Percentiles rank a stretch among this genome's conserved stretches.
Conservation (phyloP, 2,888 invertebrate genomes). For the Heliothis peltigera region DNA sequence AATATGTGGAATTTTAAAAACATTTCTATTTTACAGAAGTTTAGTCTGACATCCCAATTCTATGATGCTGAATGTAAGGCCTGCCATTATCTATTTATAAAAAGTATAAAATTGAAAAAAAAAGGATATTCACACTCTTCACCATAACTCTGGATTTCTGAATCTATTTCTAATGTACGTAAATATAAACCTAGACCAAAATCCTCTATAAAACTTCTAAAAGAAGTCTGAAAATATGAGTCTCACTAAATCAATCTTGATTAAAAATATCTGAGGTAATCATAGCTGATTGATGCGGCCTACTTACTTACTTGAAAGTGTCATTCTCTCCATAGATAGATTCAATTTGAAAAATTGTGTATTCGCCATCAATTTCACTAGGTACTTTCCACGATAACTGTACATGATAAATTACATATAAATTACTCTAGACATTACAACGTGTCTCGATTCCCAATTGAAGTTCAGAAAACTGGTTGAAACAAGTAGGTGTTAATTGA, state of each 20-base stretch:
- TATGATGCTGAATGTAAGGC: too few relatives aligned
- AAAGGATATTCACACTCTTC: too few relatives aligned
- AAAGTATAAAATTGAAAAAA: too few relatives aligned
- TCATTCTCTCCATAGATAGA: neutral
- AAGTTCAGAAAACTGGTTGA: conserved; percentile 53
- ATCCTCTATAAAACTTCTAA: neutral
- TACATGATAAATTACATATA: conserved; percentile 59
- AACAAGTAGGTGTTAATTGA: conserved; percentile 77
- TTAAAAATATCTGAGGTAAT: conserved; percentile 1
- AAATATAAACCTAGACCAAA: neutral
- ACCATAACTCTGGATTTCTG: neutral
- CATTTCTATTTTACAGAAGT: conserved; percentile 1
- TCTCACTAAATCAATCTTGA: neutral
- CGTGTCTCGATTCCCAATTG: conserved; percentile 54
- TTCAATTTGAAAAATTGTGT: conserved; percentile 42
- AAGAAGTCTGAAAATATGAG: neutral
- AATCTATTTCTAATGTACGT: neutral
- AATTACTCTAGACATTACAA: conserved; percentile 50
- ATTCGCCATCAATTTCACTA: conserved; percentile 31
- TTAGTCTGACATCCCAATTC: too few relatives aligned
- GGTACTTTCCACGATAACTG: conserved; percentile 44
- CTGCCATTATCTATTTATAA: too few relatives aligned
- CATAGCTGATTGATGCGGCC: conserved; percentile 3
- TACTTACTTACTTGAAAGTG: conserved; percentile 20
- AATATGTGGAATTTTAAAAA: conserved; percentile 22